Evolutionary conservation across 2,113 vertebrate genomes (phyloP), one percentile per base, ranked within the genome.

Genomic region (Crotophaga sulcirostris): DNA sequence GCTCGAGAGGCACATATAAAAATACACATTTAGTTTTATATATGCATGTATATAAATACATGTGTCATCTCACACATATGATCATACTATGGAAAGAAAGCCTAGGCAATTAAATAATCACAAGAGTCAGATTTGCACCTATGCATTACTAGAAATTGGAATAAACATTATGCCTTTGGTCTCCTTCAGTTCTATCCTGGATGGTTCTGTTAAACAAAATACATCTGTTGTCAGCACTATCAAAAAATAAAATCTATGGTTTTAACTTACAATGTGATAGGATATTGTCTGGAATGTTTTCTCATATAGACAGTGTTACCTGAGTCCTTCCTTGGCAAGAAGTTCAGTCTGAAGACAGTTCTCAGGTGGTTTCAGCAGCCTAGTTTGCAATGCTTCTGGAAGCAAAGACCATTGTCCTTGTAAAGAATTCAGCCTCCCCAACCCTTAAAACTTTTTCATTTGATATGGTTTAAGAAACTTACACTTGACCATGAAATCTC

Each of bases 311-410:
- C 73, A 58, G 92, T 79, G 94, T 84, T 96, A 92, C 88, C 86
- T 92, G 96, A 97, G 92, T 93, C 73, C 64, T 92, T 84, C 64
- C 73, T 95, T 95, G 93, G 90, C 92, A 95, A 92, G 88, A 81
- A 93, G 81, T 94, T 92, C 73, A 89, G 44, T 79, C 80, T 68
- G 86, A 82, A 96, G 85, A 87, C 88, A 89, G 73, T 68, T 95
- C 66, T 96, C 86, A 90, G 62, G 72, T 72, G 58, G 84, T 89
- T 93, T 95, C 51, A 3, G 77, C 83, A 79, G 62, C 76, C 86
- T 70, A 55, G 56, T 89, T 92, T 92, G 69, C 73, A 64, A 11
- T 54, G 52, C 31, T 66, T 84, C 68, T 90, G 86, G 66, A 95
- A 92, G 83, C 52, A 81, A 62, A 0, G 0, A 85, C 51, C 0